Conservation (phyloP, 2,888 invertebrate species). For the Aphidius colemani region DNA sequence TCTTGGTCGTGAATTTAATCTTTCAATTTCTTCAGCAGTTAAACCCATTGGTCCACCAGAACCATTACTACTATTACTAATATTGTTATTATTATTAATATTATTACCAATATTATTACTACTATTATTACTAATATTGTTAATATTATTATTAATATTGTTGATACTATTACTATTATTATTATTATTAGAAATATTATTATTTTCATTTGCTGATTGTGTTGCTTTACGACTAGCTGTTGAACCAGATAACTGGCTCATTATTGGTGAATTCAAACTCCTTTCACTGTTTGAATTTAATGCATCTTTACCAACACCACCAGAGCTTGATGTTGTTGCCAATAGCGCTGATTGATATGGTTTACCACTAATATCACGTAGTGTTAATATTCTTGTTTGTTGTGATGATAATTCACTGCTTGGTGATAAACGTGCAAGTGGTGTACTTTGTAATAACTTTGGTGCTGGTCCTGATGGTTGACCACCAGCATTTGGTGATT, state of each 20-base stretch:
- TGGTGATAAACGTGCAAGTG: constrained; percentile 86
- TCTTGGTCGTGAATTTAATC: constrained; percentile 84
- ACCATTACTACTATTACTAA: constrained; percentile 61
- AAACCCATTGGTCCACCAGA: constrained; percentile 75
- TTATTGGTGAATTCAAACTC: constrained; percentile 89
- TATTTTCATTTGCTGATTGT: constrained; percentile 67
- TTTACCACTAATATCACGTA: constrained; percentile 92
- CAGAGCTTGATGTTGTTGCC: constrained; percentile 87
- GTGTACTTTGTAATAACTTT: constrained; percentile 85
- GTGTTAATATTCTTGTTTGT: constrained; percentile 88
- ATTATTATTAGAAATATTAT: constrained; percentile 66
- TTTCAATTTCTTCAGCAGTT: constrained; percentile 91
- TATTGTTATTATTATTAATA: constrained; percentile 61
- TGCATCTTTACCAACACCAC: constrained; percentile 86
- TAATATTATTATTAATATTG: constrained; percentile 60
- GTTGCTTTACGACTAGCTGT: constrained; percentile 78
- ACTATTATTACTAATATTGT: too few relatives aligned
- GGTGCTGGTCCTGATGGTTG: constrained; percentile 70
- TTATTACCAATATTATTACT: constrained; percentile 56
- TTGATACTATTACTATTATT: too few relatives aligned
- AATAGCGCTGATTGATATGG: constrained; percentile 86
- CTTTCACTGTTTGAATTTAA: constrained; percentile 89
- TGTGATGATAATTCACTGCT: constrained; percentile 91
- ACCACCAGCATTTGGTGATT: constrained; percentile 71
- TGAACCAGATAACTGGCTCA: constrained; percentile 87